These are phyloP conservation scores for Ictalurus punctatus DNA, from an alignment of 2,113 vertebrate species.

Conservation along the genomic window DNA sequence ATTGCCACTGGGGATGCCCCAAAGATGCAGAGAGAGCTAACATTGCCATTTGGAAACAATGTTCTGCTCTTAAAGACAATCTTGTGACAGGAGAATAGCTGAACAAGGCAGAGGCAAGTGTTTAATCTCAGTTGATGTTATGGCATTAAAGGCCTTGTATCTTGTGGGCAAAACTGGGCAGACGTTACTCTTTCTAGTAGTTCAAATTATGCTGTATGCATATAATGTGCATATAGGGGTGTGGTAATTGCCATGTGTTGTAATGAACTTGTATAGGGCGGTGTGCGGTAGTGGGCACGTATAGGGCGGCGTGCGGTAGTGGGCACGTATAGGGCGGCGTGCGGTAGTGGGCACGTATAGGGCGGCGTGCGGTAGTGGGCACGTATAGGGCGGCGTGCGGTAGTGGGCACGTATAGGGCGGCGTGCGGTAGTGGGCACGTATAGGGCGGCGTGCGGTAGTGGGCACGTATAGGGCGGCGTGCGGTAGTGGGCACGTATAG, in stretches of 20 bases:
- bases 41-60: not conserved
- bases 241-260: not conserved
- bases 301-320: not conserved
- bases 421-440: not conserved
- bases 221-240: not conserved
- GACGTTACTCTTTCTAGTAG: too few species aligned
- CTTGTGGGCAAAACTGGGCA: not conserved
- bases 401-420: not conserved
- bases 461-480: not conserved
- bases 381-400: not conserved
- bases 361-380: not conserved
- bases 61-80: not conserved
- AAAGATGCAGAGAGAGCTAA: not conserved
- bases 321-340: not conserved
- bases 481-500: not conserved
- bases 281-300: not conserved
- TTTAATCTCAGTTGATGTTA: not conserved
- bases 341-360: not conserved
- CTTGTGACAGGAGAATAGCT: not conserved
- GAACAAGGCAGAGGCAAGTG: too few species aligned
- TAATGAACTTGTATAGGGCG: not conserved
- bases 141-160: not conserved
- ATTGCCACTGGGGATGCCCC: not conserved
- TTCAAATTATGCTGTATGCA: too few species aligned
- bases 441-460: not conserved